These are phyloP conservation scores for Lepeophtheirus salmonis DNA, from an alignment of 1,140 invertebrate species.

Conservation along the genomic window DNA sequence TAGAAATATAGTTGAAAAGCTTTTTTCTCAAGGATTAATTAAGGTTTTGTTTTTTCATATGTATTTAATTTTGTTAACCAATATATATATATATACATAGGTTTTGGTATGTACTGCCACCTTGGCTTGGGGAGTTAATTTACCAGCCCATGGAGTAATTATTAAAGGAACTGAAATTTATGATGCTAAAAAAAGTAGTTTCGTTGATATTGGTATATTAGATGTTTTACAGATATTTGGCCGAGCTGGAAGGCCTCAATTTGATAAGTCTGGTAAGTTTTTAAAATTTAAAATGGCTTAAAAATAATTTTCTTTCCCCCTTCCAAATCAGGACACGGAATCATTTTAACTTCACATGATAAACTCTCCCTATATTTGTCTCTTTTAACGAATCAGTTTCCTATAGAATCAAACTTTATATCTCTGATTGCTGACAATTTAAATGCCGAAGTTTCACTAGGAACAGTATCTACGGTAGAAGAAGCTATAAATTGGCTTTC, in stretches of 20 bases:
- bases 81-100: too few species aligned
- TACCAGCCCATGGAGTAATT: constrained; percentile 91
- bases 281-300: too few species aligned
- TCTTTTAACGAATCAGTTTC: constrained; percentile 83
- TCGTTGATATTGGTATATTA: constrained; percentile 84
- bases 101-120: constrained; percentile 94
- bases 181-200: constrained; percentile 79
- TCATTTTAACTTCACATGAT: constrained; percentile 82
- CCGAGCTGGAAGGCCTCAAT: constrained; percentile 83
- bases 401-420: constrained; percentile 94
- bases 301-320: too few species aligned
- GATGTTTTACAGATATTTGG: constrained; percentile 99
- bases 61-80: not conserved
- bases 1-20: constrained; percentile 63
- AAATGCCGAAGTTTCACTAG: constrained; percentile 66
- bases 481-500: constrained; percentile 95
- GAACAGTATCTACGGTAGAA: constrained; percentile 80
- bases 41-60: constrained; percentile 30
- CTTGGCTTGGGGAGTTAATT: constrained; percentile 96
- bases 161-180: constrained; percentile 97
- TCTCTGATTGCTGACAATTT: constrained; percentile 81
- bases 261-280: constrained; percentile 48
- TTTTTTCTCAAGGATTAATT: constrained; percentile 67
- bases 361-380: constrained; percentile 86
- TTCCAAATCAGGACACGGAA: constrained; percentile 52